phyloP scores from a whole-genome alignment of 2,888 invertebrate species.

The Volucella inanis region DNA sequence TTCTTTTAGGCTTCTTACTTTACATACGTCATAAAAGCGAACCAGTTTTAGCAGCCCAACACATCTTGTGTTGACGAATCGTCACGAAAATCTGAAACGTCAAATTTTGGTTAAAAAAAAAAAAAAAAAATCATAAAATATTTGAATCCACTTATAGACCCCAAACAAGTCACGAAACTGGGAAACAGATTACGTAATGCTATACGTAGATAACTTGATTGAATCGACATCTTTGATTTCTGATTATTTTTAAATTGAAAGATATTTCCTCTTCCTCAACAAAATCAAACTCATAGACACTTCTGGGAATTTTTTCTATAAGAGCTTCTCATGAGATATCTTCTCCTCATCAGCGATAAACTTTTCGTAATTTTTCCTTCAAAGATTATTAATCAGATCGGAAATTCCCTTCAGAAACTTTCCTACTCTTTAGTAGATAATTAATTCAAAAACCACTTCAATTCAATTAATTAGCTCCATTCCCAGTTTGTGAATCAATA shows the following conservation, averaged over 20 bases:
- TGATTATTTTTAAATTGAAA: slow-evolving; percentile 6
- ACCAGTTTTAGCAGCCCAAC: too few relatives aligned
- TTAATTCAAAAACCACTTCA: slow-evolving; percentile 44
- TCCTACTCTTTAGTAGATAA: slow-evolving; percentile 1
- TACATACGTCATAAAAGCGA: too few relatives aligned
- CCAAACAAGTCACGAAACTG: not conserved
- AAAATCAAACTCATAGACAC: not conserved
- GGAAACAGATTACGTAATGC: too few relatives aligned
- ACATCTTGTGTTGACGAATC: too few relatives aligned
- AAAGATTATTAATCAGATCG: slow-evolving; percentile 40
- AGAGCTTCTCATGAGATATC: not conserved
- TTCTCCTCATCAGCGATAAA: too few relatives aligned
- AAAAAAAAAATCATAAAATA: too few relatives aligned
- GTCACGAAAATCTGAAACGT: too few relatives aligned
- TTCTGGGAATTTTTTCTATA: not conserved
- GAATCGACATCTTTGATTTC: not conserved
- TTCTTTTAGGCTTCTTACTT: too few relatives aligned
- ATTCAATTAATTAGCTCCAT: slow-evolving; percentile 52
- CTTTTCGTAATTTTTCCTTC: not conserved
- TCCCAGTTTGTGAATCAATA: slow-evolving; percentile 34
- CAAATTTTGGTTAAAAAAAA: too few relatives aligned
- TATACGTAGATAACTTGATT: too few relatives aligned
- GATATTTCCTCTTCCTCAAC: not conserved
- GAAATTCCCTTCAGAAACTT: not conserved
- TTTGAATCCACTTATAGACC: too few relatives aligned